Evolutionary conservation across 2,888 invertebrate species (phyloP), one percentile per base, ranked within the genome.

Genomic region (Microctonus brassicae): DNA sequence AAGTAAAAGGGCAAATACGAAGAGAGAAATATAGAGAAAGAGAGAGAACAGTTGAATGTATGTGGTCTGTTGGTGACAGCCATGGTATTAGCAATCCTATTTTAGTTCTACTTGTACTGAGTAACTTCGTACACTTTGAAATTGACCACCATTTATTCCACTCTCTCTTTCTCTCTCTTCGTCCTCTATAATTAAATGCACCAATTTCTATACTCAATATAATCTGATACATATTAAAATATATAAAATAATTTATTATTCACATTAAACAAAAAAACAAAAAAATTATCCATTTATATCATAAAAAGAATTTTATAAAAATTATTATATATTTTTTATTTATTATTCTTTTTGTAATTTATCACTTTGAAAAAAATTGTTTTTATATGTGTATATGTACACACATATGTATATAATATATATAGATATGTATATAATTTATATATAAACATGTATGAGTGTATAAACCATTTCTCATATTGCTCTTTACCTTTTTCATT

Each of bases 51-150:
- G 47, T 47, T 47, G 47, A 57, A 24, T 39, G 13, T 26, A 36
- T 60, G 34, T 61, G 64, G 17, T 76, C 60, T 75, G 69, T 74
- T 77, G 77, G 70, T 83, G 83, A 83, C 83, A 83, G 83, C 75
- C 69, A 70, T 70, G 70, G 79, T 81, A 83, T 82, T 82, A 83
- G 77, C 80, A 81, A 82, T 82, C 80, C 80, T 76, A 76, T 78
- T 77, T 60, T 72, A 29, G 53, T 71, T 47, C 55, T 42, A 57
- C 61, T 66, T 60, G 63, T 42, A 34, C 76, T 75, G 77, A 68
- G 78, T 73, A 79, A 81, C 80, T 81, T 79, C 76, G 66, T 80
- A 67, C 24, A 26, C 62, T 13, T 7, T 53, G n/a, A 26, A n/a
- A 22, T 55, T 52, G 22, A 17, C 60, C 63, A 65, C 53, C 52